Evolutionary conservation across 2,888 invertebrate species (phyloP).

Genomic region (Diaphora mendica): DNA sequence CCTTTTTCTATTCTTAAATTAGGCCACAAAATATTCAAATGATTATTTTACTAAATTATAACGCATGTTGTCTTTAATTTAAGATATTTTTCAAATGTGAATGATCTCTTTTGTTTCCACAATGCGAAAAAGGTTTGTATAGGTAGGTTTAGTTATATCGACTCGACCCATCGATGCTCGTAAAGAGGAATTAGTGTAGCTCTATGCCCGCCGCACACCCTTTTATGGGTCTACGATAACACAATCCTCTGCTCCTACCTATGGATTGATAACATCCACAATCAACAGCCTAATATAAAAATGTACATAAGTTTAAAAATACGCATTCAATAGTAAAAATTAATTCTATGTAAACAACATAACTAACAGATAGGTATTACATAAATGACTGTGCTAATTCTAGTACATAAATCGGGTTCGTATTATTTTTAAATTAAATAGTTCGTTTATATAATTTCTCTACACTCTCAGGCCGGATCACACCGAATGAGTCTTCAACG

Average conservation of each 20-base stretch:
- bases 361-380: not conserved
- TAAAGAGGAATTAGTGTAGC: constrained; percentile 67
- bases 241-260: constrained; percentile 36
- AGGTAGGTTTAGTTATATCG: constrained; percentile 45
- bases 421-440: not conserved
- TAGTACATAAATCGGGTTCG: not conserved
- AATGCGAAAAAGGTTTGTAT: constrained; percentile 37
- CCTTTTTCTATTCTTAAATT: not conserved
- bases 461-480: too few relatives aligned
- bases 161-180: constrained; percentile 58
- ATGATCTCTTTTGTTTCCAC: constrained; percentile 24
- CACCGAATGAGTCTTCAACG: too few relatives aligned
- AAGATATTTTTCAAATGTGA: constrained; percentile 15
- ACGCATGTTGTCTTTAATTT: not conserved
- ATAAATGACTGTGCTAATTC: not conserved
- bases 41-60: not conserved
- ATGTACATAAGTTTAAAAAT: constrained; percentile 9
- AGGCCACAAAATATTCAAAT: not conserved
- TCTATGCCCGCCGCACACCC: constrained; percentile 50
- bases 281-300: constrained; percentile 12
- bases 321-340: not conserved
- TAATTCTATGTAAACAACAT: not conserved
- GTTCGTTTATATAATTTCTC: not conserved
- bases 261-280: constrained; percentile 47
- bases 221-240: constrained; percentile 61